Conservation (phyloP, 1,140 invertebrate species). For the Sycobia sp. region DNA sequence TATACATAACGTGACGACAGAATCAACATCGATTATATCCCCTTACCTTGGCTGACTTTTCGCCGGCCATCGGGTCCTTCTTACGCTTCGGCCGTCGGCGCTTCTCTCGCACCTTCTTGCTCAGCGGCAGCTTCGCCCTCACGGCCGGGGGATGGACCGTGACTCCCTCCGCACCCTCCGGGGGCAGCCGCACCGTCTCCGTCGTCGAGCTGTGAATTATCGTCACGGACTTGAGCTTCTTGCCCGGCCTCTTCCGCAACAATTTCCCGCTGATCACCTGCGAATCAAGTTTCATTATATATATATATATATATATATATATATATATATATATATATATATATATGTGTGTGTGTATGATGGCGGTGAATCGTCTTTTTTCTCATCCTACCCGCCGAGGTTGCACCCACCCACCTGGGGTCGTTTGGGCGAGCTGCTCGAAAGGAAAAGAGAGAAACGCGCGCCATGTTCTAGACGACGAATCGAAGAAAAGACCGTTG, state of each 20-base stretch:
- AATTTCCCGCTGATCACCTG: slow-evolving; percentile 80
- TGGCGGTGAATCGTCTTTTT: too few species aligned
- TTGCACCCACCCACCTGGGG: too few species aligned
- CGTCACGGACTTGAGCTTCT: slow-evolving; percentile 81
- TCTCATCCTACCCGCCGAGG: too few species aligned
- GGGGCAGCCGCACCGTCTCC: slow-evolving; percentile 79
- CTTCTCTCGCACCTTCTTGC: slow-evolving; percentile 65
- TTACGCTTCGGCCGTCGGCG: slow-evolving; percentile 55
- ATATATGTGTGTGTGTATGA: too few species aligned
- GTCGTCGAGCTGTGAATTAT: slow-evolving; percentile 86
- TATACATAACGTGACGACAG: too few species aligned
- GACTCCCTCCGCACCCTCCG: slow-evolving; percentile 71
- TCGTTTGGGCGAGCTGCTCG: too few species aligned
- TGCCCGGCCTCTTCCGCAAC: slow-evolving; percentile 75
- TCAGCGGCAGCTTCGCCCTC: slow-evolving; percentile 65
- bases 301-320: slow-evolving; percentile 3
- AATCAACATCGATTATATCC: too few species aligned
- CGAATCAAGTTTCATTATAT: too few species aligned
- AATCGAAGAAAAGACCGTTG: too few species aligned
- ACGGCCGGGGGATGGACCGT: slow-evolving; percentile 66
- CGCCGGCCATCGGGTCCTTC: slow-evolving; percentile 41
- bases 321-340: too few species aligned
- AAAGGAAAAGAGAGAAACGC: too few species aligned
- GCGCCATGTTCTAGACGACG: too few species aligned
- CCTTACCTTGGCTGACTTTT: slow-evolving; percentile 34